These are phyloP conservation scores for Drosophila seguyi DNA, from an alignment of 1,140 invertebrate species.

Conservation along the genomic window DNA sequence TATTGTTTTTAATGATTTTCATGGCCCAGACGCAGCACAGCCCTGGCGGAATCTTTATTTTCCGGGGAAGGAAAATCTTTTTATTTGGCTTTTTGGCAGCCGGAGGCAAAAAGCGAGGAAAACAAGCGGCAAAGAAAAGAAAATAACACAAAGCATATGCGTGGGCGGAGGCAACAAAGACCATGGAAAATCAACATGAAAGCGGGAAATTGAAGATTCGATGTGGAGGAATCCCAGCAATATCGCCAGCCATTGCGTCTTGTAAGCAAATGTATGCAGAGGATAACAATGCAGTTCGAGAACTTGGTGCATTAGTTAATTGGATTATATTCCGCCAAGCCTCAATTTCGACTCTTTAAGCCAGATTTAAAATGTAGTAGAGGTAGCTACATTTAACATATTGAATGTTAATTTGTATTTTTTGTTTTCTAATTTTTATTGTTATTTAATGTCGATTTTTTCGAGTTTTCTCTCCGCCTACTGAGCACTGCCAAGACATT, in stretches of 20 bases:
- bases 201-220: slow-evolving; percentile 15
- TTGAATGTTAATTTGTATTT: neutral
- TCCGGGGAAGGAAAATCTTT: slow-evolving; percentile 40
- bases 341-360: neutral
- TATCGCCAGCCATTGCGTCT: slow-evolving; percentile 4
- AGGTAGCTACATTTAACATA: neutral
- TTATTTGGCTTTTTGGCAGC: slow-evolving; percentile 61
- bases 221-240: neutral
- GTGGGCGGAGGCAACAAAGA: slow-evolving; percentile 55
- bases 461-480: too few species aligned
- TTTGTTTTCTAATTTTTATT: neutral
- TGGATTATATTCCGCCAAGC: slow-evolving; percentile 20
- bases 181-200: slow-evolving; percentile 47
- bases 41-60: slow-evolving; percentile 39
- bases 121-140: slow-evolving; percentile 20
- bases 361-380: too few species aligned
- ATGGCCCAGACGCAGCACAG: slow-evolving; percentile 42
- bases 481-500: slow-evolving; percentile 7
- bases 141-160: slow-evolving; percentile 68
- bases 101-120: slow-evolving; percentile 36
- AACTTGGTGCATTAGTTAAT: slow-evolving; percentile 59
- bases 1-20: slow-evolving; percentile 80
- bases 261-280: slow-evolving; percentile 12
- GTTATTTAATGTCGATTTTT: neutral
- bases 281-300: slow-evolving; percentile 31